Evolutionary conservation across 2,888 invertebrate genomes (phyloP).

Genomic region (Heliconius cydno): DNA sequence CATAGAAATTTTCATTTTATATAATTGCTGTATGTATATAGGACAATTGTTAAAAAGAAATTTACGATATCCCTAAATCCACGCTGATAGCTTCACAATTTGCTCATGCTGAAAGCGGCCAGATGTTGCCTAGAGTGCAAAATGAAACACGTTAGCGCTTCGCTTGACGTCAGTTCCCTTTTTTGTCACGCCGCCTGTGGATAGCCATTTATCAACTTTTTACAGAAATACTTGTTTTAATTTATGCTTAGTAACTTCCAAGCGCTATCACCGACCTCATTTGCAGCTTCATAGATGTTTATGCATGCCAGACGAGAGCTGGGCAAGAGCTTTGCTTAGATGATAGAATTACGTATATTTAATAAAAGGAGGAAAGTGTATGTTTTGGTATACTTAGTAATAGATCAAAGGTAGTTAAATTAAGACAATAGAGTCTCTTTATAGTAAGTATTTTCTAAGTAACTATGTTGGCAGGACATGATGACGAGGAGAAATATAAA

Average conservation of each 20-base stretch:
- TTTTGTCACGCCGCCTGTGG: slow-evolving; percentile 77
- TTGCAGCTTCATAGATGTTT: slow-evolving; percentile 56
- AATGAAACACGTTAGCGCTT: slow-evolving; percentile 80
- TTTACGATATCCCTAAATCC: slow-evolving; percentile 40
- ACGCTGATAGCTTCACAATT: slow-evolving; percentile 48
- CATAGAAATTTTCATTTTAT: background rate
- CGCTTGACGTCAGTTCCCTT: slow-evolving; percentile 74
- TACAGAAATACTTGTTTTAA: slow-evolving; percentile 80
- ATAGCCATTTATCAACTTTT: slow-evolving; percentile 82
- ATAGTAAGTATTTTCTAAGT: background rate
- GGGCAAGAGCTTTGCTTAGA: background rate
- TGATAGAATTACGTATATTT: background rate
- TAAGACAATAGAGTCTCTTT: background rate
- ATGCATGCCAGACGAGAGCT: slow-evolving; percentile 33
- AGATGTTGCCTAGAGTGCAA: slow-evolving; percentile 76
- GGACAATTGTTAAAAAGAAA: slow-evolving; percentile 27
- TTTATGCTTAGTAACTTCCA: slow-evolving; percentile 80
- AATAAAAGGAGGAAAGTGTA: background rate
- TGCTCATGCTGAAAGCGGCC: slow-evolving; percentile 66
- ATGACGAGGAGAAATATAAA: background rate
- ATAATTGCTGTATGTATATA: background rate
- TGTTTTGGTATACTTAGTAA: background rate
- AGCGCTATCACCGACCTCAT: slow-evolving; percentile 78
- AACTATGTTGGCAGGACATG: background rate
- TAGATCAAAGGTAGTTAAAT: background rate